Conservation (phyloP, 1,140 invertebrate species). For the Pseudomyrmex gracilis region DNA sequence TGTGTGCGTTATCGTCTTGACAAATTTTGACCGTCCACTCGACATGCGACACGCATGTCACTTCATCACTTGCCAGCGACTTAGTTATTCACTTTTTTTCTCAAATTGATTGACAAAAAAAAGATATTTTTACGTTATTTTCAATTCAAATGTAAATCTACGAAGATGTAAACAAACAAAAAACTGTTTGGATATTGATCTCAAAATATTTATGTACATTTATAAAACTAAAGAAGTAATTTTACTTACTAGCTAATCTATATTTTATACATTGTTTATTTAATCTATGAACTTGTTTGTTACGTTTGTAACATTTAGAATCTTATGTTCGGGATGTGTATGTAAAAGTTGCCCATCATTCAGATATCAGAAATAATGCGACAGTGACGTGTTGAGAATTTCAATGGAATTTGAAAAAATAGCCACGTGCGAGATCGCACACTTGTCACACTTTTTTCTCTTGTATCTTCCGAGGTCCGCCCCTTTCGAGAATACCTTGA, state of each 20-base stretch:
- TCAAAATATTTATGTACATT: no score
- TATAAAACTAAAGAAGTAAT: no score
- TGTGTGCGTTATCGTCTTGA: slow-evolving; percentile 7
- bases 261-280: no score
- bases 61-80: neutral
- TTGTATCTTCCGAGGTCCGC: neutral
- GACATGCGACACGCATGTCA: slow-evolving; percentile 3
- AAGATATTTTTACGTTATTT: neutral
- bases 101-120: neutral
- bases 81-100: neutral
- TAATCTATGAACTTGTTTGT: no score
- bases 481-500: slow-evolving; percentile 60
- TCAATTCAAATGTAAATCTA: neutral
- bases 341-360: no score
- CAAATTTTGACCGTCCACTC: slow-evolving; percentile 29
- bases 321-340: no score
- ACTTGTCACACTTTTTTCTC: slow-evolving; percentile 40
- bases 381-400: neutral
- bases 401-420: neutral
- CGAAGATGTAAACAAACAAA: no score
- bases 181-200: no score
- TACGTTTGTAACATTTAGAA: no score
- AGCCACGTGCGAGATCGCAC: slow-evolving; percentile 5
- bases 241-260: no score
- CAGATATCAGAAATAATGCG: neutral